Percentiles rank a stretch among this genome's conserved stretches.
Conservation (phyloP, 2,113 vertebrate species). For the Vanacampus margaritifer region DNA sequence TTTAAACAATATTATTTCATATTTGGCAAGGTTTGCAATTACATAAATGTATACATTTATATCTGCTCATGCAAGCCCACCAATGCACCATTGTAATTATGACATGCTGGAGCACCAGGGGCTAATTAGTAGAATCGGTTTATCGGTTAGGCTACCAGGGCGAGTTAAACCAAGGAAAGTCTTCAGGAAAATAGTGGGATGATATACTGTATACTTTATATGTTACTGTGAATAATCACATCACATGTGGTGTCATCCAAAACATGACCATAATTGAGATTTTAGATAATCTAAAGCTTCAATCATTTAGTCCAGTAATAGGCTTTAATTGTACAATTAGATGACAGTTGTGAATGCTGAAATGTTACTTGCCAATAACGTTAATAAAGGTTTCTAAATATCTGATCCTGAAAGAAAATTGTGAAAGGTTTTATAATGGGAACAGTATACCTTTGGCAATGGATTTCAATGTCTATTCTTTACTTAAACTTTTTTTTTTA, state of each 20-base stretch:
- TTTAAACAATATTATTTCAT: not conserved
- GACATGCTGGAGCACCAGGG: constrained; percentile 40
- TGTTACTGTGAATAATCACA: too few relatives aligned
- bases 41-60: not conserved
- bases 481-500: too few relatives aligned
- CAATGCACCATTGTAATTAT: constrained; percentile 51
- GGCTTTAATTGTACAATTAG: too few relatives aligned
- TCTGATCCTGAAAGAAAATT: not conserved
- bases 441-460: not conserved
- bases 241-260: too few relatives aligned
- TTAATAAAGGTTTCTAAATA: not conserved
- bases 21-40: not conserved
- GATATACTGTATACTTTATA: too few relatives aligned
- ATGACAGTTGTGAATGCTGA: not conserved
- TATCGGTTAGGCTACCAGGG: not conserved
- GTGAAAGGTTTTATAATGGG: not conserved
- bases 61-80: constrained; percentile 20
- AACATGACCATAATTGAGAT: too few relatives aligned
- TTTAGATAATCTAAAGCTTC: too few relatives aligned
- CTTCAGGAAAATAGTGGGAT: not conserved
- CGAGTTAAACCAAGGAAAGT: not conserved
- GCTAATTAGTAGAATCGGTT: constrained; percentile 56
- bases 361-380: not conserved
- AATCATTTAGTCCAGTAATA: too few relatives aligned
- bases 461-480: not conserved